Evolutionary conservation across 2,888 invertebrate species (phyloP), one percentile per base, ranked within the genome.

Genomic region (Ashinkailepas kermadecensis): DNA sequence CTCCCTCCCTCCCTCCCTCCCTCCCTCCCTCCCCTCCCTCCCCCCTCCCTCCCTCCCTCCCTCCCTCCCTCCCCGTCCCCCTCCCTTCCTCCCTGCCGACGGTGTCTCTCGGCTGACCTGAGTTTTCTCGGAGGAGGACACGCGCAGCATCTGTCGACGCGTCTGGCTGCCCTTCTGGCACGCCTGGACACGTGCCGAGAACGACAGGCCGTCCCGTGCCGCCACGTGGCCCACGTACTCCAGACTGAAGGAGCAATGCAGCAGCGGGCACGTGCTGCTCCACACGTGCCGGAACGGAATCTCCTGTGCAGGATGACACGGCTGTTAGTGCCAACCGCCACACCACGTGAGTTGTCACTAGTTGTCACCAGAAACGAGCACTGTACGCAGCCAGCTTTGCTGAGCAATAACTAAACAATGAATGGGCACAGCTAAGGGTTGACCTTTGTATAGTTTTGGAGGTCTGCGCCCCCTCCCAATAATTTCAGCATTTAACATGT

Each of bases 281-380:
- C 98, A 96, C 82, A 97, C 90, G 87, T 96, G 95, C 81, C 92
- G 90, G 88, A 96, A 97, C 80, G 95, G 92, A 83, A 90, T 89
- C 85, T 90, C 90, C 88, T 89, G 86, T 25, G 25, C 25, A 12
- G 70, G 39, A 9, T 15, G 2, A 39, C 15, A 65, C n/a, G n/a
- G 2, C 65, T 1, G 10, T 65, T 65, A 21, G 18, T n/a, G 21
- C 23, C 39, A 70, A 39, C 4, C 39, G 39, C 39, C 39, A 39
- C 39, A 39, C 39, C 39, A 39, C 39, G 39, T 39, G 1, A 39
- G 39, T 39, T 39, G n/a, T n/a, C n/a, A n/a, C n/a, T n/a, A n/a
- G 64, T 21, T n/a, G n/a, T n/a, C 21, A 64, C n/a, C 64, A n/a
- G 64, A 64, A n/a, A n/a, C 64, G 9, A n/a, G 64, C 21, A 64